These are phyloP conservation scores for Trematocara stigmaticum DNA, from an alignment of 2,113 vertebrate species.

Conservation along the genomic window DNA sequence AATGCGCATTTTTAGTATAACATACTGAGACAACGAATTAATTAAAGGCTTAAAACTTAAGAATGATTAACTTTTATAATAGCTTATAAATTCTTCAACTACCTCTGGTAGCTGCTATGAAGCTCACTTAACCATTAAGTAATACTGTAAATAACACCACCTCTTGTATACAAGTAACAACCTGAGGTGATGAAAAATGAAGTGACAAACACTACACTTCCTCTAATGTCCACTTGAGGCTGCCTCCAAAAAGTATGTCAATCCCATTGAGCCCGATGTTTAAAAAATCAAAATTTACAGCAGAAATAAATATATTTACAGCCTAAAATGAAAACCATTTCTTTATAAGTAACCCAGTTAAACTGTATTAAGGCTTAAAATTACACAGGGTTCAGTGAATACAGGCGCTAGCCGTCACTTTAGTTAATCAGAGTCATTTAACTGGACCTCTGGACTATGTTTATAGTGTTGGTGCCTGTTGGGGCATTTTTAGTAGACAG, in stretches of 20 bases:
- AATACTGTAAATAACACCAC: neutral
- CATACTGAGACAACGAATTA: neutral
- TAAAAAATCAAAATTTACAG: neutral
- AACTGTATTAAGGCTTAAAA: neutral
- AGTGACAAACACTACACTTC: neutral
- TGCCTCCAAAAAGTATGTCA: neutral
- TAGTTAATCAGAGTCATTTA: neutral
- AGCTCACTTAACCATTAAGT: neutral
- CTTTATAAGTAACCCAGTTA: neutral
- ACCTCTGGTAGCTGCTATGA: neutral
- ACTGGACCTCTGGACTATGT: neutral
- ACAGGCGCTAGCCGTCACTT: neutral
- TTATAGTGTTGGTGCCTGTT: neutral
- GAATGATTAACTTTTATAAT: neutral
- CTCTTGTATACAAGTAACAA: neutral
- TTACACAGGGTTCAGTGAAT: neutral
- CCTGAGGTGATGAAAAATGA: neutral
- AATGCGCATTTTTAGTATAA: neutral
- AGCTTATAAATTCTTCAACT: neutral
- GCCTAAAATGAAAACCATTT: neutral
- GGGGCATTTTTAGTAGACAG: neutral
- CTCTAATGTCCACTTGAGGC: neutral
- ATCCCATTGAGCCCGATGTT: neutral
- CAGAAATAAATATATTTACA: neutral
- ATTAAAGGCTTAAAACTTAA: neutral